Evolutionary conservation across 2,113 vertebrate species (phyloP), one percentile per base, ranked within the genome.

Genomic region (Chloebia gouldiae): DNA sequence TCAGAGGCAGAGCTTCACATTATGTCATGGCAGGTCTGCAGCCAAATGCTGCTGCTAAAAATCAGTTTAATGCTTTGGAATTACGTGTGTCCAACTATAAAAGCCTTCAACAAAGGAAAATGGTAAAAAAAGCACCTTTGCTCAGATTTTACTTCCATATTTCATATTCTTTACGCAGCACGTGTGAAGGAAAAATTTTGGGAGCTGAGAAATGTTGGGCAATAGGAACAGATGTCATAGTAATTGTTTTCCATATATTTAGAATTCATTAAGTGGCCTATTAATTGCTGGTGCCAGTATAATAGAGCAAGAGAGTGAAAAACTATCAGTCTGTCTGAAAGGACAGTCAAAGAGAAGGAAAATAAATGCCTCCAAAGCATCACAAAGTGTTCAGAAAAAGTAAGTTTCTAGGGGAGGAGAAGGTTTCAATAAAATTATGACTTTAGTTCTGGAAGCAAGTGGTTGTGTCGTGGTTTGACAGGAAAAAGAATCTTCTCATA

Each of bases 361-460:
- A 96, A 87, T 44, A 95, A 95, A 95, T 83, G 81, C 10, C 40
- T 72, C 23, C 7, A 69, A 88, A 81, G 37, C 12, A 85, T 53
- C 91, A 81, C 2, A 17, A 93, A 96, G 78, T 37, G 15, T 51
- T 73, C 69, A 94, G 70, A 39, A 92, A 93, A 72, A 15, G 3
- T 66, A 60, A 69, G 28, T 95, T 82, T 93, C 83, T 68, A 94
- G 83, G 37, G 73, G 61, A 94, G 93, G 37, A 90, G 44, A 63
- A 91, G 28, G 37, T 77, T 94, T 92, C 68, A 70, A 69, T 87
- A 92, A 95, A 93, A 88, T 80, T 73, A n/a, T 65, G 72, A 57
- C 49, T 92, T 95, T 68, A 90, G 15, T 59, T 82, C 80, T 95
- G 86, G 79, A 94, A 92, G 87, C 84, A 96, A 72, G 81, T 95